Percentiles rank a stretch among this genome's conserved stretches.
Conservation (phyloP, 2,113 vertebrate species). For the Otocyon megalotis region DNA sequence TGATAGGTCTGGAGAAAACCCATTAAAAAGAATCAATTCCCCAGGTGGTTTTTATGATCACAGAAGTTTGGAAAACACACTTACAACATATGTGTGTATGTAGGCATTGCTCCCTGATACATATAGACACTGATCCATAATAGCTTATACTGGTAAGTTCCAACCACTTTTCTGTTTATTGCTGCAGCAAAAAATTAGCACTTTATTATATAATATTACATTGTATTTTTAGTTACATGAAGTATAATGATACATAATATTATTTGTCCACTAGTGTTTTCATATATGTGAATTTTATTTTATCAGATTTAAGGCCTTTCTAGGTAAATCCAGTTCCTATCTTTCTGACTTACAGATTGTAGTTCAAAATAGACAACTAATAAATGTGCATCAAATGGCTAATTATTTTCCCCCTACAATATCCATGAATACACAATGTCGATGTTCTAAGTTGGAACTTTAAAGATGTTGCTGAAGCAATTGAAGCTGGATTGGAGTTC, state of each 20-base stretch:
- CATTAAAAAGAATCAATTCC: background rate
- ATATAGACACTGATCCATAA: background rate
- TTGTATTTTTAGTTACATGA: background rate
- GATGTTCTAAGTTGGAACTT: background rate
- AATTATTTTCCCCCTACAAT: background rate
- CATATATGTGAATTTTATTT: background rate
- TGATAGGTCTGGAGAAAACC: background rate
- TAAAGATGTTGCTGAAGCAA: background rate
- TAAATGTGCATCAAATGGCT: background rate
- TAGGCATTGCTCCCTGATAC: background rate
- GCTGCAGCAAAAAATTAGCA: background rate
- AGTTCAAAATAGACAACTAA: background rate
- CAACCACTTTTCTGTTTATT: slow-evolving; percentile 8
- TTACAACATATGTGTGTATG: background rate
- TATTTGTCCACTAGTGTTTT: slow-evolving; percentile 31
- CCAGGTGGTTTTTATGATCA: background rate
- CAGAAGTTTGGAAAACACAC: background rate
- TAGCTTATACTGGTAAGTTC: background rate
- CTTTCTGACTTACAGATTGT: background rate
- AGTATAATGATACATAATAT: background rate
- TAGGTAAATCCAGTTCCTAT: background rate
- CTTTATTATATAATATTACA: background rate
- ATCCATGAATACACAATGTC: background rate
- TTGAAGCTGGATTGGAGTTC: background rate
- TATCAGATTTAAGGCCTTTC: background rate